These are phyloP conservation scores for Archocentrus centrarchus DNA, from an alignment of 2,113 vertebrate species.

Conservation along the genomic window DNA sequence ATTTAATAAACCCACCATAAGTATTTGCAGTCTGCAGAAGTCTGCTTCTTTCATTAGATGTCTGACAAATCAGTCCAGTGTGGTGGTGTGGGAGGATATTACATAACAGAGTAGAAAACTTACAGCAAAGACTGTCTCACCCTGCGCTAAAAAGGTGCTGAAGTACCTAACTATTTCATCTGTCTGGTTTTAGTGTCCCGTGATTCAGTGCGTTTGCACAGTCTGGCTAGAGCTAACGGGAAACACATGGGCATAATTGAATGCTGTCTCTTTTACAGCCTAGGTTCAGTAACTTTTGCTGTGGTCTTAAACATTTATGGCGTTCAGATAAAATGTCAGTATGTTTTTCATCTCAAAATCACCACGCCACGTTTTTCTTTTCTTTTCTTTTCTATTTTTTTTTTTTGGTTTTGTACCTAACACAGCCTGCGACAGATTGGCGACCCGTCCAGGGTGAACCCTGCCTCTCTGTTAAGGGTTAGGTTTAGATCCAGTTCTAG, in stretches of 20 bases:
- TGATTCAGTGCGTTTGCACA: constrained; percentile 5
- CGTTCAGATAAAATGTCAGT: too few relatives aligned
- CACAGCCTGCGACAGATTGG: background rate
- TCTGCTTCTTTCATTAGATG: constrained; percentile 11
- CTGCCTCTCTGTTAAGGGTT: background rate
- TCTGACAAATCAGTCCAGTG: constrained; percentile 26
- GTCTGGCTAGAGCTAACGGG: background rate
- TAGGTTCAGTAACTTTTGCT: background rate
- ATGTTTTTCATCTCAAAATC: background rate
- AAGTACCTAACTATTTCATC: constrained; percentile 21
- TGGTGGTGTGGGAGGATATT: constrained; percentile 35
- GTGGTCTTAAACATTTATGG: constrained; percentile 7
- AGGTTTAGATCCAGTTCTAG: too few relatives aligned
- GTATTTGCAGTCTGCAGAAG: constrained; percentile 1
- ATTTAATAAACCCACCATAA: constrained; percentile 31
- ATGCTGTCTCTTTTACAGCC: background rate
- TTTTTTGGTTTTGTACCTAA: background rate
- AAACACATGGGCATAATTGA: constrained; percentile 9
- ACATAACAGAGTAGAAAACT: constrained; percentile 21
- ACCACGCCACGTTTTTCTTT: background rate
- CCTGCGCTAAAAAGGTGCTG: constrained; percentile 19
- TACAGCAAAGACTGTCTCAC: constrained; percentile 12
- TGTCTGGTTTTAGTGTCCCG: constrained; percentile 21
- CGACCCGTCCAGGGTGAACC: too few relatives aligned
- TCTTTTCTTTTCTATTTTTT: background rate